These are phyloP conservation scores for Actenoides hombroni DNA, from an alignment of 2,113 vertebrate species.

Conservation along the genomic window DNA sequence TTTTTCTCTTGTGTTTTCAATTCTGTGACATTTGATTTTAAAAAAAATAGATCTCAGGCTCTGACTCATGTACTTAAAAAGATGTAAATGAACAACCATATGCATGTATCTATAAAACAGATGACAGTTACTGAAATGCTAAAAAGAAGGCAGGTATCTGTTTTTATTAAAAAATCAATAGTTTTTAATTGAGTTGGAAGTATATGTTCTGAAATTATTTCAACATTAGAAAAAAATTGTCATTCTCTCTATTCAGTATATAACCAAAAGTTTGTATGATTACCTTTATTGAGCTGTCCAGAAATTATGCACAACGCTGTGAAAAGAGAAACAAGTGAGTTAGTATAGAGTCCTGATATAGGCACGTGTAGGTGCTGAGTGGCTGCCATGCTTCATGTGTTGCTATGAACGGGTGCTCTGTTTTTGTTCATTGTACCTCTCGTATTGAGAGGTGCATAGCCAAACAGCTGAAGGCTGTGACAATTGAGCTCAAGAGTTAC, in stretches of 20 bases:
- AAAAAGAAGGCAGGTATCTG: neutral
- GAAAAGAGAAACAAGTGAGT: neutral
- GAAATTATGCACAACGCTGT: neutral
- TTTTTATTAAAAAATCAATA: neutral
- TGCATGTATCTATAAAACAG: neutral
- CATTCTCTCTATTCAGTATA: neutral
- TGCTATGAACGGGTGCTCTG: neutral
- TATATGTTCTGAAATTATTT: neutral
- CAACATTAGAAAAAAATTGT: neutral
- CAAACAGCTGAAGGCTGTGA: neutral
- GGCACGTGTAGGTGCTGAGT: neutral
- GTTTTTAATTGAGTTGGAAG: neutral
- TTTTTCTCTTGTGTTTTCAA: neutral
- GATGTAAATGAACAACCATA: neutral
- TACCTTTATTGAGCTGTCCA: neutral
- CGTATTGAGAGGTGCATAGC: neutral
- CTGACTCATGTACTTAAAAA: neutral
- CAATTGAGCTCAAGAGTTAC: neutral
- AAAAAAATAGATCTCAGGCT: neutral
- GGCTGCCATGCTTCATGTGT: neutral
- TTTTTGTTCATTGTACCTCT: neutral
- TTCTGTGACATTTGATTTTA: neutral
- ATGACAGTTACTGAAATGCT: neutral
- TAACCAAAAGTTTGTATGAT: neutral
- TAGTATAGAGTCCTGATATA: neutral